phyloP scores from a whole-genome alignment of 2,113 vertebrate genomes.

The Anarrhichthys ocellatus region DNA sequence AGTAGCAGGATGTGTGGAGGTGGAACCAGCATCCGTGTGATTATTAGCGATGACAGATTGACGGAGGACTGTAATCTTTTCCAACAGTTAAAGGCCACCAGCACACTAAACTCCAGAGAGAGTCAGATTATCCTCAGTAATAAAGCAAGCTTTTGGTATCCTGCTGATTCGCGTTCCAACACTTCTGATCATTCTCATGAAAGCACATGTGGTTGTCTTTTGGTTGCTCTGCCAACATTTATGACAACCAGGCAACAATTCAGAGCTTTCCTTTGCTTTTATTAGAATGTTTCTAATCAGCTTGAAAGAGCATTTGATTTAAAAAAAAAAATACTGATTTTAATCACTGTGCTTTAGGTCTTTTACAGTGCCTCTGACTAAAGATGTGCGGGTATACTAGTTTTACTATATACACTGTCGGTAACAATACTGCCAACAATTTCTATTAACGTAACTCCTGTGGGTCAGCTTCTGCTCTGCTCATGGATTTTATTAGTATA shows the following conservation, averaged over 20 bases:
- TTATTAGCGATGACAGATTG: conserved; percentile 53
- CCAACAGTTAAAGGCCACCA: conserved; percentile 54
- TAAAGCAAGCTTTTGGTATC: conserved; percentile 8
- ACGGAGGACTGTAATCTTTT: conserved; percentile 49
- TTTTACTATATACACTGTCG: background rate
- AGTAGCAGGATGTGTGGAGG: conserved; percentile 59
- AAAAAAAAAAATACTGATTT: background rate
- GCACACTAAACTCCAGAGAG: conserved; percentile 24
- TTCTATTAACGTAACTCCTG: background rate
- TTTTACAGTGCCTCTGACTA: background rate
- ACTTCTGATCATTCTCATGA: conserved; percentile 26
- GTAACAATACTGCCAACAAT: background rate
- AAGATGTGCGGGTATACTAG: background rate
- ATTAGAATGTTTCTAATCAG: background rate
- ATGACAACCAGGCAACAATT: conserved; percentile 21
- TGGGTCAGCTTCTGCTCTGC: background rate
- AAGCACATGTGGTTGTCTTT: conserved; percentile 12
- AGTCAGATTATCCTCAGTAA: conserved; percentile 31
- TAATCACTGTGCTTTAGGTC: background rate
- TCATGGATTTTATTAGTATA: background rate
- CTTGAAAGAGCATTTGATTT: background rate
- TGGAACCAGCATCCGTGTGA: conserved; percentile 40
- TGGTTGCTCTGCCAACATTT: conserved; percentile 20
- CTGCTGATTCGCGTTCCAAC: conserved; percentile 18
- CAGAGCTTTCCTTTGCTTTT: background rate